A percentile compares a stretch with the other conserved stretches of the same genome.
These are phyloP conservation scores for Cladopsammia gracilis DNA, from an alignment of 64 coral and sea anemone genomes.

Conservation along the genomic window DNA sequence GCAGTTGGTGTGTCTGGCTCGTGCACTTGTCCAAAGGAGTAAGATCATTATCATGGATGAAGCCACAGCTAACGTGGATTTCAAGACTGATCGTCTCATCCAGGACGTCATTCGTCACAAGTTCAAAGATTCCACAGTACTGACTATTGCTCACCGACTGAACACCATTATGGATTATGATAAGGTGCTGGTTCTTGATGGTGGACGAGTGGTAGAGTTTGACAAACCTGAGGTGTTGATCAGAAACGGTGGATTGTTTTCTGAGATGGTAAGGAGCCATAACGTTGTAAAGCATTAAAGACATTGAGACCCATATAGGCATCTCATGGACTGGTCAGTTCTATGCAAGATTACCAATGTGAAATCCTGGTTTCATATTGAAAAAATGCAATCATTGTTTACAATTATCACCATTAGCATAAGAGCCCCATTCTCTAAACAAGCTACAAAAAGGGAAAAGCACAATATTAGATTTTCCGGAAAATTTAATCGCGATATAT, in stretches of 20 bases:
- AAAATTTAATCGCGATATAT: too few relatives aligned
- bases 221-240: conserved; percentile 19
- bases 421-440: too few relatives aligned
- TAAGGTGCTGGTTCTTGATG: conserved; percentile 31
- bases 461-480: too few relatives aligned
- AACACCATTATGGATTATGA: conserved; percentile 65
- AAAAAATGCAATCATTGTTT: too few relatives aligned
- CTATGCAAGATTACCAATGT: not conserved
- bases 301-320: not conserved
- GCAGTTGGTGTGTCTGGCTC: conserved; percentile 49
- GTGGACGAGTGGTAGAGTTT: conserved; percentile 24
- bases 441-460: too few relatives aligned
- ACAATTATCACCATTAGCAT: too few relatives aligned
- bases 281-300: not conserved
- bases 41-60: conserved; percentile 56
- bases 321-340: not conserved
- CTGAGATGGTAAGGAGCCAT: conserved; percentile 13
- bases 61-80: conserved; percentile 43
- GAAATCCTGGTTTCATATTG: too few relatives aligned
- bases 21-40: conserved; percentile 34
- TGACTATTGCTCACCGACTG: conserved; percentile 67
- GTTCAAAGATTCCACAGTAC: conserved; percentile 33
- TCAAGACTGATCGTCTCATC: conserved; percentile 28
- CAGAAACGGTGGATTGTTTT: conserved; percentile 28
- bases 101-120: conserved; percentile 13